Base-by-base conservation (phyloP, 2,113 vertebrate species). In the Lasiurus borealis region DNA sequence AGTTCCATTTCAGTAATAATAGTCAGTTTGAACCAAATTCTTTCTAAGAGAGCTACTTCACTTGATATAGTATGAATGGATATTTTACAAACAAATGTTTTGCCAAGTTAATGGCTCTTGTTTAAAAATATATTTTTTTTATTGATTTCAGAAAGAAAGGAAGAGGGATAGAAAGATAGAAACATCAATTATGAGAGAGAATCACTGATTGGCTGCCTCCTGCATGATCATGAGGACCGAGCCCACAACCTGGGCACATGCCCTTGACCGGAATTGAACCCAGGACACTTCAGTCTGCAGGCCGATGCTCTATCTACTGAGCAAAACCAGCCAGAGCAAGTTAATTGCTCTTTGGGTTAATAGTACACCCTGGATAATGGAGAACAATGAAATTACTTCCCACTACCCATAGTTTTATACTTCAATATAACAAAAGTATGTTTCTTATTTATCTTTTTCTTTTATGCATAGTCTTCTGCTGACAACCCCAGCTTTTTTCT, bases 401-500 rank as follows among this genome's bases (percentile, higher is more conserved):
- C 34, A 25, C 29, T 96, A 69, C 78, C 64, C 93, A 88, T 73
- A 77, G 6, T 95, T 97, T 96, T 82, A 90, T 95, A 97, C 89
- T 95, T 98, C 73, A 96, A 48, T 90, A 59, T 96, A 96, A 97
- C 91, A 97, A 98, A 96, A 88, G 87, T 88, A 89, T 97, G 64
- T 96, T 96, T 96, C 88, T 96, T 96, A 93, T 95, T 97, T 97
- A 90, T 98, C 64, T 85, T 91, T 93, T 91, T 93, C 90, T 90
- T 96, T 93, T 31, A 57, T 83, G 64, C 80, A 31, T 57, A 88
- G 12, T 72, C 69, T 94, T 86, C 21, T 95, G 78, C 57, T 97
- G 93, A 98, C 96, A 94, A 46, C 21, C 50, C 9, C 34, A 72
- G 85, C 90, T 97, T 97, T 97, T 97, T 97, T 94, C 75, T 92